Evolutionary conservation across 2,113 vertebrate species (phyloP), one percentile per base, ranked within the genome.

Genomic region (Pyrgilauda ruficollis): DNA sequence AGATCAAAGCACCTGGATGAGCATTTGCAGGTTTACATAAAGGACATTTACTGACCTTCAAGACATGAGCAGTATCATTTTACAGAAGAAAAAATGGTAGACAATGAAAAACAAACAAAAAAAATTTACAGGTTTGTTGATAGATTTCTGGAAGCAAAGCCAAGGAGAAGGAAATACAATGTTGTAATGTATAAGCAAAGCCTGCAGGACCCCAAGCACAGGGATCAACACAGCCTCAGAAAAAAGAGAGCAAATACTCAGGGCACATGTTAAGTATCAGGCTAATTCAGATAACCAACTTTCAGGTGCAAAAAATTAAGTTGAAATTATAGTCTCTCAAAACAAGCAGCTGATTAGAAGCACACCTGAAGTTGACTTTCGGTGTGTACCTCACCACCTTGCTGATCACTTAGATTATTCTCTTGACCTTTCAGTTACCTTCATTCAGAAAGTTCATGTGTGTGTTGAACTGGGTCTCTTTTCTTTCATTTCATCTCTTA

Each of bases 161-260:
- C 16, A 79, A 66, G 15, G 31, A 75, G 84, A 62, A 3, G n/a
- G 10, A 15, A 74, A 50, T 2, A 4, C 9, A 9, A 23, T 8
- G 4, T 8, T 62, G 8, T 2, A 46, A 64, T 0, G 0, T 15
- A 26, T 10, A 53, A 72, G 6, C 9, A 91, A 73, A 69, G 6
- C 3, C 10, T 2, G 0, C 21, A 82, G 5, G 13, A 33, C 7
- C 7, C 18, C 7, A 10, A 90, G 14, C 15, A 37, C 30, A 49
- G 3, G 4, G 8, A 4, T 11, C n/a, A 50, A 17, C 24, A 43
- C 8, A 62, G 8, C 10, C 4, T 31, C 5, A 9, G 18, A 33
- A 14, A 15, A 44, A 68, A 2, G 0, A 28, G 8, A 26, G 1
- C 1, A 10, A 68, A 35, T 2, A 0, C 1, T 9, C 5, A 35